Evolutionary conservation across 2,888 invertebrate genomes (phyloP), one percentile per base, ranked within the genome.

Genomic region (Liposcelis brunnea): DNA sequence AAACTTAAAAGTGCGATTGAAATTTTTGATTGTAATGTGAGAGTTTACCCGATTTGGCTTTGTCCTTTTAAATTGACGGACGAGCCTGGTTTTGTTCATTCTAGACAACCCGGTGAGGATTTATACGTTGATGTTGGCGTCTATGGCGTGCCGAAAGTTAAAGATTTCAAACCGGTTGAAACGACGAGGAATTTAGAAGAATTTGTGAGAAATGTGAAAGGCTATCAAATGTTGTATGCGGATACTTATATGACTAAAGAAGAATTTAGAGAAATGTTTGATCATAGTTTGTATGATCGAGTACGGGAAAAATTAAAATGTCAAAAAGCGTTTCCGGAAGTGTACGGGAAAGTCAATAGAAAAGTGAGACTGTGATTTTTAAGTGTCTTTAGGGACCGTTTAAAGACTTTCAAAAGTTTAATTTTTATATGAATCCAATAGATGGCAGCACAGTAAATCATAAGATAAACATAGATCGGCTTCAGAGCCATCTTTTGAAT

Each of bases 191-290:
- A 65, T 33, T 64, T 85, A 7, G 86, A 86, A 58, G 67, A 66
- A 49, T 82, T 76, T 61, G 82, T 85, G n/a, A 61, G 69, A 10
- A 61, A 72, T 38, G 70, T 71, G 49, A 63, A 71, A 18, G 83
- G 80, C 70, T 84, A 79, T 61, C 84, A 86, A 64, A 86, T 86
- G 85, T 62, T 86, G 31, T 86, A 85, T 59, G 84, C 83, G 0
- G 85, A 86, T 57, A 81, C 81, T 0, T 84, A 76, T 62, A 75
- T 80, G 53, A 78, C 76, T 0, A 59, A 64, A 16, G 74, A 77
- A 7, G 85, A 87, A 61, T 87, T 86, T 61, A 62, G 79, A 6
- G 56, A 64, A 42, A 86, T 86, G 85, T 86, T 86, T 60, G 80
- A 85, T 59, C 82, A 83, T 59, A 64, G 65, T 0, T 63, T 85